These are phyloP conservation scores for Holothuria scabra DNA, from an alignment of 53 echinoderm and acorn worm genomes.

Conservation along the genomic window DNA sequence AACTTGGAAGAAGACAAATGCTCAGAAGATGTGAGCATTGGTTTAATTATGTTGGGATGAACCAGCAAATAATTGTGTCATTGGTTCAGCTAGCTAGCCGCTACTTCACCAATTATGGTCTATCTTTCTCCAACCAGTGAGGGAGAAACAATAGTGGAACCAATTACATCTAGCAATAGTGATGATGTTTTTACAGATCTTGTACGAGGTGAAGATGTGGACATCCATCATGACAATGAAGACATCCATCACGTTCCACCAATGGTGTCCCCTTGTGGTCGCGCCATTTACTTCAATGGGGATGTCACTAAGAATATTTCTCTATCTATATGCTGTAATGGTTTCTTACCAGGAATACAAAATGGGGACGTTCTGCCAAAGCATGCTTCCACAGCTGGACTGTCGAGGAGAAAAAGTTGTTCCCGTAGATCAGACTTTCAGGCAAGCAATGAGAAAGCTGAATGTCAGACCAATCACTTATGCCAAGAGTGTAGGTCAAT, in stretches of 20 bases:
- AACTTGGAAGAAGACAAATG: no score
- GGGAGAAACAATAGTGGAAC: conserved; percentile 1
- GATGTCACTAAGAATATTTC: neutral
- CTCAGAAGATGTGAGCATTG: no score
- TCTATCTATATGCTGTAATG: neutral
- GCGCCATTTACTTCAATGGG: neutral
- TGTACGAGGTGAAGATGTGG: neutral
- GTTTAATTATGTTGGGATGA: no score
- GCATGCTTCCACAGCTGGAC: neutral
- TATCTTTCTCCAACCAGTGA: conserved; percentile 1
- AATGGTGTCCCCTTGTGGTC: neutral
- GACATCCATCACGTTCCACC: neutral
- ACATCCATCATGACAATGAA: neutral
- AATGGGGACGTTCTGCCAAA: conserved; percentile 9
- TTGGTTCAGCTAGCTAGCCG: no score
- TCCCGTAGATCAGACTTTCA: conserved; percentile 21
- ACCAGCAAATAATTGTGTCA: no score
- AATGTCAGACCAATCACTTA: conserved; percentile 1
- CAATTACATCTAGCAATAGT: conserved; percentile 3
- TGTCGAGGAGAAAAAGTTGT: conserved; percentile 10
- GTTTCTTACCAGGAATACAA: conserved; percentile 3
- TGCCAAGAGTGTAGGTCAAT: conserved; percentile 17
- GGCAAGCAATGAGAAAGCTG: conserved; percentile 5
- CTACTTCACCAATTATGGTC: neutral
- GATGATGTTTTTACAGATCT: neutral